These are phyloP conservation scores for Hesperia comma DNA, from an alignment of 2,888 invertebrate genomes.

Conservation along the genomic window DNA sequence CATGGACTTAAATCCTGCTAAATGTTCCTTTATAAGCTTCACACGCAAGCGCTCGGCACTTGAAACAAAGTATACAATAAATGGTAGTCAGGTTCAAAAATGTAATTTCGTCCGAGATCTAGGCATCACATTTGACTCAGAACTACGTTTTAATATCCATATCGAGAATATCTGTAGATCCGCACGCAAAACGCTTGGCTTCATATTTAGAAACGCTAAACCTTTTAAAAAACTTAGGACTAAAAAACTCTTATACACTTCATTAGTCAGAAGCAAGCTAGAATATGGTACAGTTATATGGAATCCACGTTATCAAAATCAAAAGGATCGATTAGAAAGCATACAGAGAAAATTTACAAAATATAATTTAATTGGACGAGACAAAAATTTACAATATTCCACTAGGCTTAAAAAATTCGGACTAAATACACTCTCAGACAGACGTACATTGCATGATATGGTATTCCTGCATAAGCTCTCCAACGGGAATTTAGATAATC, in stretches of 20 bases:
- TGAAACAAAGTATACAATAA: slow-evolving; percentile 1
- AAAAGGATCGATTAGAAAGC: slow-evolving; percentile 15
- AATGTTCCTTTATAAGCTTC: too few relatives aligned
- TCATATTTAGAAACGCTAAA: slow-evolving; percentile 18
- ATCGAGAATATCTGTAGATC: slow-evolving; percentile 12
- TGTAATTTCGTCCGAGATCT: slow-evolving; percentile 7
- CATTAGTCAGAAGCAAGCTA: slow-evolving; percentile 15
- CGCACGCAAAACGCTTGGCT: slow-evolving; percentile 21
- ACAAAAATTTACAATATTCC: neutral
- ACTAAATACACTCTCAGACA: slow-evolving; percentile 5
- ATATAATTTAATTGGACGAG: neutral
- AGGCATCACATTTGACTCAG: slow-evolving; percentile 17
- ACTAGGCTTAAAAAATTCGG: neutral
- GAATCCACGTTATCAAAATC: slow-evolving; percentile 18
- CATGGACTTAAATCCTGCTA: too few relatives aligned
- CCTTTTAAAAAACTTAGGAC: slow-evolving; percentile 11
- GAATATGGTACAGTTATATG: slow-evolving; percentile 12
- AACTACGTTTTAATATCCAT: slow-evolving; percentile 14
- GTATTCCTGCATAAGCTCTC: slow-evolving; percentile 8
- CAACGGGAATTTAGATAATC: slow-evolving; percentile 13
- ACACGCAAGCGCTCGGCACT: slow-evolving; percentile 46
- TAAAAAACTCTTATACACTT: slow-evolving; percentile 7
- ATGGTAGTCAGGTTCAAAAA: slow-evolving; percentile 1
- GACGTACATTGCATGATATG: slow-evolving; percentile 11
- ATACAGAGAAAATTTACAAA: slow-evolving; percentile 13